phyloP scores from a whole-genome alignment of 2,888 invertebrate genomes.

The Volucella inanis region DNA sequence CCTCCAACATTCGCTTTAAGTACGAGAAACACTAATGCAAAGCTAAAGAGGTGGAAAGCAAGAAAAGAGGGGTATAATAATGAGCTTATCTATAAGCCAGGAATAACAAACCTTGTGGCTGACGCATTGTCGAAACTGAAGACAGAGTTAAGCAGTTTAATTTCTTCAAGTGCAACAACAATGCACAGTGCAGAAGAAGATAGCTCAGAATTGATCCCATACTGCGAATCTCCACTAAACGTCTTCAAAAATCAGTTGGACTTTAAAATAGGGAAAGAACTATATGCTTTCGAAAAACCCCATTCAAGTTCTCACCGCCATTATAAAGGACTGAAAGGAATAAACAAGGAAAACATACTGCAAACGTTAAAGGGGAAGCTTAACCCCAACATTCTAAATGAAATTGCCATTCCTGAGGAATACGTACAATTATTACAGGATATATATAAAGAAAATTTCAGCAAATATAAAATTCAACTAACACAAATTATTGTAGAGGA shows the following conservation, averaged over 20 bases:
- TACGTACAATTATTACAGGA: conserved; percentile 40
- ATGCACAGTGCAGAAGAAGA: conserved; percentile 39
- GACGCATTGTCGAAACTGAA: not conserved
- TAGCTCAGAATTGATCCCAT: conserved; percentile 38
- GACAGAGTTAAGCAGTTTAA: no score
- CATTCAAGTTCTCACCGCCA: conserved; percentile 14
- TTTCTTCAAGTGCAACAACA: not conserved
- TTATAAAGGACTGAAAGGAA: conserved; percentile 15
- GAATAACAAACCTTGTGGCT: not conserved
- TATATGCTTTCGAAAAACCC: not conserved
- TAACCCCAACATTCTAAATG: conserved; percentile 36
- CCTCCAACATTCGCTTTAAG: not conserved
- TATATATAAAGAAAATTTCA: no score
- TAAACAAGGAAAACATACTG: conserved; percentile 27
- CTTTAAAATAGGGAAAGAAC: not conserved
- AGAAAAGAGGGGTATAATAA: no score
- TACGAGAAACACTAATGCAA: no score
- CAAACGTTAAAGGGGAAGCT: conserved; percentile 49
- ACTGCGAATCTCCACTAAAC: conserved; percentile 50
- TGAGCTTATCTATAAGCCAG: conserved; percentile 13
- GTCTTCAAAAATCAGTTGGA: conserved; percentile 17
- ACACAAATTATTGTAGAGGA: conserved; percentile 28
- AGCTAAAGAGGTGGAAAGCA: no score
- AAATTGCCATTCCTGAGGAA: conserved; percentile 51
- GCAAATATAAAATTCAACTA: no score